These are phyloP conservation scores for Chironomus riparius DNA, from an alignment of 2,888 invertebrate species.

Conservation along the genomic window DNA sequence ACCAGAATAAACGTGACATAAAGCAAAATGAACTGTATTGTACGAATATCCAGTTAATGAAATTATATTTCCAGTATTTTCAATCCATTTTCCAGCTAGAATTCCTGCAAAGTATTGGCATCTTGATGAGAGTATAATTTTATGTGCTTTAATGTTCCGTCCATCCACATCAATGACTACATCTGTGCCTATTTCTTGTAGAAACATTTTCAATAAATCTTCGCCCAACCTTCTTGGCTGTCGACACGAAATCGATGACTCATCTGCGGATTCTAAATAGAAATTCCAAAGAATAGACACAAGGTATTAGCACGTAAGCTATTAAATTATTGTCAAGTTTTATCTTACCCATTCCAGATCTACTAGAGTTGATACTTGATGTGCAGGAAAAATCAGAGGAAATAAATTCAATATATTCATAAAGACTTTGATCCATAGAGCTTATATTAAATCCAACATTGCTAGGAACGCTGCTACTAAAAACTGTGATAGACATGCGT, in stretches of 20 bases:
- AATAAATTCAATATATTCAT: constrained; percentile 44
- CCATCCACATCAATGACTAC: constrained; percentile 78
- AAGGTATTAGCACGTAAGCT: too few relatives aligned
- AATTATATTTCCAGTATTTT: constrained; percentile 70
- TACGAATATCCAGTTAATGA: constrained; percentile 75
- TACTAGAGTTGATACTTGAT: constrained; percentile 50
- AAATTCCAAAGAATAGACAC: too few relatives aligned
- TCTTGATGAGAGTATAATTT: constrained; percentile 81
- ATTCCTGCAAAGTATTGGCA: constrained; percentile 91
- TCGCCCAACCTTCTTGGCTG: constrained; percentile 64
- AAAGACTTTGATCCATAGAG: constrained; percentile 33
- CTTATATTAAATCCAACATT: constrained; percentile 35
- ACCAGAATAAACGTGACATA: constrained; percentile 93
- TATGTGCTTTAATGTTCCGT: constrained; percentile 76
- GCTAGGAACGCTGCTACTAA: constrained; percentile 41
- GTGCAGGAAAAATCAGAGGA: constrained; percentile 47
- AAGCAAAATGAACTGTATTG: constrained; percentile 78
- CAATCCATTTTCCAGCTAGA: constrained; percentile 76
- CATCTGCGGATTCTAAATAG: constrained; percentile 44
- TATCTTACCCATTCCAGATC: constrained; percentile 46
- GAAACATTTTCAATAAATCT: constrained; percentile 81
- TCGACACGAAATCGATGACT: constrained; percentile 42
- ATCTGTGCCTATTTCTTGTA: constrained; percentile 84
- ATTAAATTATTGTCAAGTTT: too few relatives aligned
- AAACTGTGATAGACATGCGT: constrained; percentile 31